Evolutionary conservation across 1,140 invertebrate genomes (phyloP).

Genomic region (Calliphora vicina): DNA sequence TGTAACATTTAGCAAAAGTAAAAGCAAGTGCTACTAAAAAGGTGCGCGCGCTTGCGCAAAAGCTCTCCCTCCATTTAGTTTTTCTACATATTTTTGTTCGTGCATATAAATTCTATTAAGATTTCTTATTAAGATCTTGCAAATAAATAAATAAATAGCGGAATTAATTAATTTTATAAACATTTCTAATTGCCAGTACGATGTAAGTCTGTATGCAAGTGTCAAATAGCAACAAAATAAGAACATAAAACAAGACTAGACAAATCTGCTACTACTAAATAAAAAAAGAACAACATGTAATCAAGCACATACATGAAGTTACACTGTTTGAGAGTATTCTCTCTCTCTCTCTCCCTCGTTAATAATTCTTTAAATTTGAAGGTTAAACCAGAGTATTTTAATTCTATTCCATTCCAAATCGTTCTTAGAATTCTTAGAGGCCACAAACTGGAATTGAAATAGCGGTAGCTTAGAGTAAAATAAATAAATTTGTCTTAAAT

Average conservation of each 20-base stretch:
- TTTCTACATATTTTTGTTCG: not conserved
- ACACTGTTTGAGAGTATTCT: too few species aligned
- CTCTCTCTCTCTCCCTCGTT: not conserved
- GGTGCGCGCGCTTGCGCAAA: not conserved
- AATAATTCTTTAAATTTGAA: not conserved
- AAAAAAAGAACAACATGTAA: not conserved
- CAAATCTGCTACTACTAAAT: not conserved
- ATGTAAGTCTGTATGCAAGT: not conserved
- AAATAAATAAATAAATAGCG: not conserved
- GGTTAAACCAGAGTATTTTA: not conserved
- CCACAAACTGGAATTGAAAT: not conserved
- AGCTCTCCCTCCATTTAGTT: not conserved
- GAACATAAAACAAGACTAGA: not conserved
- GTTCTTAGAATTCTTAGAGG: not conserved
- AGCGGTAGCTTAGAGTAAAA: not conserved
- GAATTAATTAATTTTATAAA: not conserved
- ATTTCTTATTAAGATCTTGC: constrained; percentile 7
- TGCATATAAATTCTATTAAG: not conserved
- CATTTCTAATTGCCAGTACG: not conserved
- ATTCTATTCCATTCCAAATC: not conserved
- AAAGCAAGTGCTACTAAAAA: not conserved
- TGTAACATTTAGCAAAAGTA: not conserved
- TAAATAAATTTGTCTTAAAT: not conserved
- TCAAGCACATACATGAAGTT: not conserved
- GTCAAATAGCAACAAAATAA: not conserved